Evolutionary conservation across 2,797 vertebrate species (phyloP).

Genomic region (Pantherophis vulpinus): DNA sequence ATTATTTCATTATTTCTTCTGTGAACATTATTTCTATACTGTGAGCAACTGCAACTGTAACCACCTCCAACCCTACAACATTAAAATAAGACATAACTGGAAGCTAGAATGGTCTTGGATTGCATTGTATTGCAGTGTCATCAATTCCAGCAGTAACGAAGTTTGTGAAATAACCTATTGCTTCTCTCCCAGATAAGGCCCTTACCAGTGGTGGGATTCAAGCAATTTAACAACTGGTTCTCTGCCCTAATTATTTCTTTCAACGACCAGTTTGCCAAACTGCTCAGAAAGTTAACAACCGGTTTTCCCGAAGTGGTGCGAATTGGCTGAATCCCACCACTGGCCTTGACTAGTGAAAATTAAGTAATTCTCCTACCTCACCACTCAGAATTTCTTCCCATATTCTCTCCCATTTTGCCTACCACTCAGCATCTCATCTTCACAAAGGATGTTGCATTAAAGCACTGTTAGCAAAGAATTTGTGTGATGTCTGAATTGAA

Average conservation of each 20-base stretch:
- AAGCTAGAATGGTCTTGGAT: not conserved
- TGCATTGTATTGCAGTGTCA: not conserved
- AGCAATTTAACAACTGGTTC: no score
- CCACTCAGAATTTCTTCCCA: not conserved
- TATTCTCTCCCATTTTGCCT: not conserved
- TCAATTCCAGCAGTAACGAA: not conserved
- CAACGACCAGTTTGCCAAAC: no score
- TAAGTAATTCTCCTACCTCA: not conserved
- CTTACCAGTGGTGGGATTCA: not conserved
- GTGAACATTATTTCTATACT: not conserved
- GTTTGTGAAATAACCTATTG: not conserved
- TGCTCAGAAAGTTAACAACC: no score
- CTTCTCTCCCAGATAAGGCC: not conserved
- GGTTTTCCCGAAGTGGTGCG: no score
- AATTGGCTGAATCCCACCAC: no score
- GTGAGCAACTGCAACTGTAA: not conserved
- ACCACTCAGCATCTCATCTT: not conserved
- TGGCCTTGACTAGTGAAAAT: not conserved
- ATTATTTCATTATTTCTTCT: not conserved
- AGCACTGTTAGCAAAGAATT: not conserved
- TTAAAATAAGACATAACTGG: not conserved
- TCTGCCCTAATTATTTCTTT: no score
- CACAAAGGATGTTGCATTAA: not conserved
- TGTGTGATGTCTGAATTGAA: not conserved
- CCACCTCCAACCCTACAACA: not conserved